phyloP scores from a whole-genome alignment of 1,140 invertebrate genomes.

The Paraescarpia echinospica region DNA sequence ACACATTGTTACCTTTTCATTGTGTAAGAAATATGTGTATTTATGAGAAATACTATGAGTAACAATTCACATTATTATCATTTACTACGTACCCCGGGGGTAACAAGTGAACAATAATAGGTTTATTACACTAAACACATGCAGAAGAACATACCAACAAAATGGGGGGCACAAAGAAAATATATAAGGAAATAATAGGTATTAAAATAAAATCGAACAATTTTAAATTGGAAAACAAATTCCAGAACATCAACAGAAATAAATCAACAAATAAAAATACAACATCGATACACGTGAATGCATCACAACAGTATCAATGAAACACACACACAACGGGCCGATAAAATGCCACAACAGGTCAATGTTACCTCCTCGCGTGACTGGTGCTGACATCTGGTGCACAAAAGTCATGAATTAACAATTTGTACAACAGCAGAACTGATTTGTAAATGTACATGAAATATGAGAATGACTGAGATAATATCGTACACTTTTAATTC shows the following conservation, averaged over 20 bases:
- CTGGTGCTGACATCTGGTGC: neutral
- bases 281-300: neutral
- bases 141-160: neutral
- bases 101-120: no score
- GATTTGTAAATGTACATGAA: neutral
- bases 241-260: neutral
- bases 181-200: neutral
- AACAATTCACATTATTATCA: no score
- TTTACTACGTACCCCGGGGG: no score
- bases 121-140: no score
- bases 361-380: neutral
- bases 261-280: neutral
- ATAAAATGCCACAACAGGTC: neutral
- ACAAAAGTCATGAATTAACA: conserved; percentile 12
- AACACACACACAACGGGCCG: neutral
- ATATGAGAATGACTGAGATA: neutral
- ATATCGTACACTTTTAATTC: neutral
- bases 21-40: no score
- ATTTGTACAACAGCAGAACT: neutral
- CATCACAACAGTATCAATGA: neutral
- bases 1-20: no score
- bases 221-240: conserved; percentile 19
- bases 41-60: no score
- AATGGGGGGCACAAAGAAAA: neutral
- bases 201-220: conserved; percentile 18